Evolutionary conservation across 2,888 invertebrate genomes (phyloP).

Genomic region (Noctua janthina): DNA sequence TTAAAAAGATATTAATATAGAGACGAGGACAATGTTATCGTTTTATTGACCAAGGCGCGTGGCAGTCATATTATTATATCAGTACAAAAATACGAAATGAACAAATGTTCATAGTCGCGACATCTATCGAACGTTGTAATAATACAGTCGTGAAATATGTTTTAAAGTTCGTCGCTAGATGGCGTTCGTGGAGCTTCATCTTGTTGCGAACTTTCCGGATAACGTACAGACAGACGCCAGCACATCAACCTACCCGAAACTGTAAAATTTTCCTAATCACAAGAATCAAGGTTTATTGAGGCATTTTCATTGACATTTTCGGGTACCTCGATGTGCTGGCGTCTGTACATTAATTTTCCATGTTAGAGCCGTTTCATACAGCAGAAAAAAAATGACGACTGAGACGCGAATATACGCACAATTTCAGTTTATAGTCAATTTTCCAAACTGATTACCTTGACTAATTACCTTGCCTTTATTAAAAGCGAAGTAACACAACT

Average conservation of each 20-base stretch:
- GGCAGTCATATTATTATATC: neutral
- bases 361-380: neutral
- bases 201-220: neutral
- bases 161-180: constrained; percentile 24
- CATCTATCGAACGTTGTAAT: constrained; percentile 61
- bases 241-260: too few species aligned
- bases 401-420: neutral
- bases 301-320: too few species aligned
- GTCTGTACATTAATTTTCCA: neutral
- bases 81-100: neutral
- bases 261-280: too few species aligned
- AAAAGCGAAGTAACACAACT: too few species aligned
- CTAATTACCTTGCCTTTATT: neutral
- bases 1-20: constrained; percentile 10
- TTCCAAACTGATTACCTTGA: too few species aligned
- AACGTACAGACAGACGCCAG: too few species aligned
- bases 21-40: constrained; percentile 14
- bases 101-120: constrained; percentile 53
- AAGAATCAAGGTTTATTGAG: too few species aligned
- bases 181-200: neutral
- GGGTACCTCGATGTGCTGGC: too few species aligned
- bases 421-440: neutral
- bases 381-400: neutral
- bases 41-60: constrained; percentile 8
- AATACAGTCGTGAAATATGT: neutral